phyloP scores from a whole-genome alignment of 2,113 vertebrate genomes.

The Corythornis cristatus region DNA sequence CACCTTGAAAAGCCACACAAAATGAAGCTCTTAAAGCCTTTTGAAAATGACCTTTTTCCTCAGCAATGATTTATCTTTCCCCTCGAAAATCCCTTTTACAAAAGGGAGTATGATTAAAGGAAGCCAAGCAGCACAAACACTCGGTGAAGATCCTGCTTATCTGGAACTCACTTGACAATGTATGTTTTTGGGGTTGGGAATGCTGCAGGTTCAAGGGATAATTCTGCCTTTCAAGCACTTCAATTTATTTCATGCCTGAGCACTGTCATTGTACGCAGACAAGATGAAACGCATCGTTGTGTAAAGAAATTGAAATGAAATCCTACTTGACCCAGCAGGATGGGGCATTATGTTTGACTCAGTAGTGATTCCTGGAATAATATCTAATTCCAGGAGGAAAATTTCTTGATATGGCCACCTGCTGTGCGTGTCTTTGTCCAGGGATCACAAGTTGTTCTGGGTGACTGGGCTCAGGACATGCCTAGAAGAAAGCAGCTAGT shows the following conservation, averaged over 20 bases:
- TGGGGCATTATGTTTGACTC: constrained; percentile 93
- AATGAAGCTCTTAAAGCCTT: constrained; percentile 85
- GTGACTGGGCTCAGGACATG: constrained; percentile 90
- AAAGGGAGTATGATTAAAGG: constrained; percentile 86
- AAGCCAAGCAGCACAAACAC: constrained; percentile 84
- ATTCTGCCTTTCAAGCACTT: constrained; percentile 94
- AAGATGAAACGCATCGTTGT: constrained; percentile 95
- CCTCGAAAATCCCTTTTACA: constrained; percentile 83
- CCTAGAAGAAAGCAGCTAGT: constrained; percentile 87
- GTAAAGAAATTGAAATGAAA: constrained; percentile 99
- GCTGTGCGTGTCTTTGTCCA: constrained; percentile 90
- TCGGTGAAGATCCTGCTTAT: constrained; percentile 85
- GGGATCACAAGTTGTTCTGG: constrained; percentile 97
- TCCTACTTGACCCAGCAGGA: constrained; percentile 93
- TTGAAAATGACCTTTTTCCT: constrained; percentile 85
- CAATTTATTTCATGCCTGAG: constrained; percentile 93
- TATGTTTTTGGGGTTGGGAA: constrained; percentile 84
- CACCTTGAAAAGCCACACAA: constrained; percentile 82
- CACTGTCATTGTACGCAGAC: constrained; percentile 88
- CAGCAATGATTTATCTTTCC: constrained; percentile 91
- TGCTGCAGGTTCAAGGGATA: constrained; percentile 91
- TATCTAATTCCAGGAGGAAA: constrained; percentile 95
- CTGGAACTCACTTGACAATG: constrained; percentile 83
- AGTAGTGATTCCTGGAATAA: constrained; percentile 93
- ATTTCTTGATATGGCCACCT: constrained; percentile 94